A percentile compares a stretch with the other conserved stretches of the same genome.
These are phyloP conservation scores for Teleogryllus occipitalis DNA, from an alignment of 1,140 invertebrate species.

Conservation along the genomic window DNA sequence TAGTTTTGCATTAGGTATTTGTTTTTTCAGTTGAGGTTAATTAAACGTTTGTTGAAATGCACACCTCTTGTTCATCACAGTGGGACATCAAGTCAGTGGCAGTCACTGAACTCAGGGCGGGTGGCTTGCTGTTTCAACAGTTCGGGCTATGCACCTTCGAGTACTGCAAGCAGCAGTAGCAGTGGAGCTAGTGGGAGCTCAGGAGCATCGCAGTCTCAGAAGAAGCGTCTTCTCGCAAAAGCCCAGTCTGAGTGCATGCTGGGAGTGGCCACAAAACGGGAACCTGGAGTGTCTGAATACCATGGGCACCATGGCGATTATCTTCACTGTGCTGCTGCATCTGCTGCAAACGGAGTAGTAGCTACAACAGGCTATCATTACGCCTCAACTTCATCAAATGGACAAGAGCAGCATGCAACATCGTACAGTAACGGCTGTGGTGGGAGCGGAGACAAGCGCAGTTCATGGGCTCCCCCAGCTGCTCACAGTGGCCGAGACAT, in stretches of 20 bases:
- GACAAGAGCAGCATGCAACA: constrained; percentile 28
- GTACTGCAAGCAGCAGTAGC: neutral
- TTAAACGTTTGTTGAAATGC: neutral
- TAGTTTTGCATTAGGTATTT: too few relatives aligned
- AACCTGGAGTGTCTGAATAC: constrained; percentile 34
- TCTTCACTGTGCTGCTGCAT: neutral
- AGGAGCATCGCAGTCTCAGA: constrained; percentile 59
- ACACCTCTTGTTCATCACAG: neutral
- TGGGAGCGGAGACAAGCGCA: constrained; percentile 18
- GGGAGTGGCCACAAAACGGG: constrained; percentile 36
- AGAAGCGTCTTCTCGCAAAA: constrained; percentile 78
- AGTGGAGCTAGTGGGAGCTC: neutral
- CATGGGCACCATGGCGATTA: constrained; percentile 24
- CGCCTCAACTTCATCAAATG: constrained; percentile 36
- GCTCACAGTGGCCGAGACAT: constrained; percentile 46
- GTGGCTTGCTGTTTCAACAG: neutral
- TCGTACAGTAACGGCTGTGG: constrained; percentile 23
- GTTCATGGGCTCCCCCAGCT: constrained; percentile 40
- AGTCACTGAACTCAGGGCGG: neutral
- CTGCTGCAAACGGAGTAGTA: constrained; percentile 11
- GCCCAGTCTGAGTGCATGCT: constrained; percentile 75
- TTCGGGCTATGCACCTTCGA: neutral
- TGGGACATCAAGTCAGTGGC: neutral
- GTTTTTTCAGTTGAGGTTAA: too few relatives aligned
- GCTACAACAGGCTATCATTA: constrained; percentile 41